phyloP scores from a whole-genome alignment of 2,797 vertebrate species.

The Myotis findleyi region DNA sequence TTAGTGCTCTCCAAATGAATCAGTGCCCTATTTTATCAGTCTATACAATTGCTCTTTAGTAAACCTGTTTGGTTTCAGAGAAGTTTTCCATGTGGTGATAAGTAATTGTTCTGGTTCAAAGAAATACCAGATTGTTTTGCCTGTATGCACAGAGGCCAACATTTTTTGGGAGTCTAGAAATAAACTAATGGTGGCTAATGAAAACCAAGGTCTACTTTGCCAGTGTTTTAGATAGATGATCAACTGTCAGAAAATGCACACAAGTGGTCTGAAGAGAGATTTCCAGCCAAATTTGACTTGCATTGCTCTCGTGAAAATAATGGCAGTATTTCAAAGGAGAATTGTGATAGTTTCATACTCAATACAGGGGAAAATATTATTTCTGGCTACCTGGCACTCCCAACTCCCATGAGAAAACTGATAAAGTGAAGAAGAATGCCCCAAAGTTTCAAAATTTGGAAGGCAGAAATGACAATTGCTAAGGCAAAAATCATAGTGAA shows the following conservation, averaged over 20 bases:
- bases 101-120: neutral
- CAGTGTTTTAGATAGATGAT: neutral
- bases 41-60: neutral
- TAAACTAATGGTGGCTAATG: neutral
- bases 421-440: neutral
- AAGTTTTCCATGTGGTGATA: neutral
- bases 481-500: neutral
- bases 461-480: neutral
- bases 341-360: neutral
- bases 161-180: neutral
- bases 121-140: neutral
- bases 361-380: neutral
- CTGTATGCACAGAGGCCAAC: neutral
- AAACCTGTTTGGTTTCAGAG: neutral
- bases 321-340: neutral
- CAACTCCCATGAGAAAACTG: neutral
- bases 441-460: neutral
- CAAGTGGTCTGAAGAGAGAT: neutral
- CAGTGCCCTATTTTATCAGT: neutral
- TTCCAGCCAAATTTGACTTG: neutral
- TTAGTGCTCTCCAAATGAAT: neutral
- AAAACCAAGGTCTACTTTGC: neutral
- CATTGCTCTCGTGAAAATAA: conserved; percentile 1
- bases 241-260: neutral
- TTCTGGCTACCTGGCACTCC: neutral